phyloP scores from a whole-genome alignment of 2,888 invertebrate species.

The Dione vanillae region DNA sequence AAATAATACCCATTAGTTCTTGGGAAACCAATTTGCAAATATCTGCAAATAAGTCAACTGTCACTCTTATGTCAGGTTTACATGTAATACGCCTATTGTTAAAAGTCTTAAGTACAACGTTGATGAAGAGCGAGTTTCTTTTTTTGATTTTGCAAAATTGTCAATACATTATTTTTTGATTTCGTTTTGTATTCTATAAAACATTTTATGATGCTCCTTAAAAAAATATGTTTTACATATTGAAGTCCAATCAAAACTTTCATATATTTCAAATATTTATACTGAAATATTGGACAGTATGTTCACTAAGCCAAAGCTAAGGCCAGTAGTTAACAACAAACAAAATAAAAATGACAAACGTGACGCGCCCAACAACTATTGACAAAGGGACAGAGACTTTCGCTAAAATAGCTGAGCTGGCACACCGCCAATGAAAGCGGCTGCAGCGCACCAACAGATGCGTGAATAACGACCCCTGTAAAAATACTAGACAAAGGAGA shows the following conservation, averaged over 20 bases:
- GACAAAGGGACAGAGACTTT: conserved; percentile 41
- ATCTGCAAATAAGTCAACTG: not conserved
- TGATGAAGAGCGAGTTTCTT: not conserved
- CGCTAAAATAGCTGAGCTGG: conserved; percentile 45
- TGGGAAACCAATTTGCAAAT: conserved; percentile 16
- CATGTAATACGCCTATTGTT: not conserved
- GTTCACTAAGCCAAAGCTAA: not conserved
- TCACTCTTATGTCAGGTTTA: not conserved
- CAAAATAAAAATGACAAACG: not conserved
- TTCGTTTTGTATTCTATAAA: not conserved
- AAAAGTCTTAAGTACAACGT: not conserved
- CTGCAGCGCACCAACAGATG: conserved; percentile 26
- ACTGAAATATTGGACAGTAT: not conserved
- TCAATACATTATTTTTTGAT: not conserved
- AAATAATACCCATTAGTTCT: conserved; percentile 2
- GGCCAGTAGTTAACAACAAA: no score
- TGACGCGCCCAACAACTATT: conserved; percentile 35
- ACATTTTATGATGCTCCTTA: no score
- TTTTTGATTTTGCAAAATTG: not conserved
- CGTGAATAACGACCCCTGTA: conserved; percentile 16
- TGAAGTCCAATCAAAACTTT: no score
- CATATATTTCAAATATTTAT: no score
- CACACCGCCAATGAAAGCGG: conserved; percentile 39
- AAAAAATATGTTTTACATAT: no score
- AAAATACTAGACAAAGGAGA: conserved; percentile 26